A percentile compares a stretch with the other conserved stretches of the same genome.
Evolutionary conservation across 2,113 vertebrate species (phyloP).

Genomic region (Sinocyclocheilus anshuiensis): DNA sequence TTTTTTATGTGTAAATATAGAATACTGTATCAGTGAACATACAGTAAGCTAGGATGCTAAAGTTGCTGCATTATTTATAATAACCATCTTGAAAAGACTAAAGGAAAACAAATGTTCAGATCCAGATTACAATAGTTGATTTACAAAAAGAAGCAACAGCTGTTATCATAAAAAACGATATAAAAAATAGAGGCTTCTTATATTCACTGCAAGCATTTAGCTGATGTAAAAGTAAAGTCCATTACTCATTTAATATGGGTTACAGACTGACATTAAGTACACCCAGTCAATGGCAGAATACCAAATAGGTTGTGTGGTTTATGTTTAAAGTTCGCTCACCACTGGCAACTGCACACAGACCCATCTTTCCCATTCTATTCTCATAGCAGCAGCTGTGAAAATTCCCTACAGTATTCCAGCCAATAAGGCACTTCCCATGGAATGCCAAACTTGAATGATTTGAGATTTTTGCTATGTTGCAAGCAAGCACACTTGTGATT

Average conservation of each 20-base stretch:
- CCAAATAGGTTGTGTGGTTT: slow-evolving; percentile 36
- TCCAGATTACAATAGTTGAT: no score
- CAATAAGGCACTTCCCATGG: slow-evolving; percentile 36
- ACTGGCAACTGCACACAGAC: slow-evolving; percentile 35
- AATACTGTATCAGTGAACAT: no score
- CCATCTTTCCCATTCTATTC: slow-evolving; percentile 34
- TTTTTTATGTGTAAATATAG: no score
- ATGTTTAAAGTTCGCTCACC: slow-evolving; percentile 43
- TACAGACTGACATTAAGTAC: slow-evolving; percentile 39
- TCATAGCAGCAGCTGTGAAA: slow-evolving; percentile 47
- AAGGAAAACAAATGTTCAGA: no score
- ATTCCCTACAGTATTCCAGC: slow-evolving; percentile 39
- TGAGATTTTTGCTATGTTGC: neutral
- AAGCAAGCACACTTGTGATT: neutral
- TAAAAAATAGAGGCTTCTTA: neutral
- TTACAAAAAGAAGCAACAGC: no score
- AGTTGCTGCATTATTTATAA: no score
- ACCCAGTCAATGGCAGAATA: slow-evolving; percentile 28
- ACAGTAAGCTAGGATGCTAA: no score
- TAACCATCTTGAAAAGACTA: no score
- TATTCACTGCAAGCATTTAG: neutral
- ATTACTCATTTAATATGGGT: slow-evolving; percentile 32
- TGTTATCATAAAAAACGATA: neutral
- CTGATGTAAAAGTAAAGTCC: neutral
- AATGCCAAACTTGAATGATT: slow-evolving; percentile 25